Evolutionary conservation across 2,113 vertebrate genomes (phyloP).

Genomic region (Rallus limicola): DNA sequence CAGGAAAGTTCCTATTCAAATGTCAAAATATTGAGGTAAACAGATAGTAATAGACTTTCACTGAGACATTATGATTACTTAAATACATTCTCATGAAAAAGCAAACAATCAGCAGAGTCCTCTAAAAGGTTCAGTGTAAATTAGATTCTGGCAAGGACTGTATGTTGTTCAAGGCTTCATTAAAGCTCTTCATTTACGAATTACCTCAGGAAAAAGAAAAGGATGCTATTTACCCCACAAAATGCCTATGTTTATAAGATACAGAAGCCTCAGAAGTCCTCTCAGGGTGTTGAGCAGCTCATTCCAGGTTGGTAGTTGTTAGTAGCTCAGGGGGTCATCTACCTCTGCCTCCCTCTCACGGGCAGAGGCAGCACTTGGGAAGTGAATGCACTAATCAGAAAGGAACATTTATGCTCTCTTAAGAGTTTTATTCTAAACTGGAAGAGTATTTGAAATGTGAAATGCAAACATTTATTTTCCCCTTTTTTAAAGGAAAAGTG

Average conservation of each 20-base stretch:
- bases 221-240: not conserved
- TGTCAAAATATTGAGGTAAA: not conserved
- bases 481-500: not conserved
- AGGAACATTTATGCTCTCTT: not conserved
- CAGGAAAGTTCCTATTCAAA: not conserved
- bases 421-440: not conserved
- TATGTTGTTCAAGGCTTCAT: not conserved
- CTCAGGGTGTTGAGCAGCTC: not conserved
- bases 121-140: not conserved
- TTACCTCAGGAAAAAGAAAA: not conserved
- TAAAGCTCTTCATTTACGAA: not conserved
- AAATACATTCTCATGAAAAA: not conserved
- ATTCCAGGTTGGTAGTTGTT: not conserved
- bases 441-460: not conserved
- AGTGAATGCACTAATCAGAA: not conserved
- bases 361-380: not conserved
- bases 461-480: not conserved
- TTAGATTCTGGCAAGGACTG: not conserved
- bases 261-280: not conserved
- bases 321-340: no score
- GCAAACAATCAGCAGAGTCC: not conserved
- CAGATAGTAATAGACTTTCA: not conserved
- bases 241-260: not conserved
- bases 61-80: not conserved
- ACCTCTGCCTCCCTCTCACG: fast-evolving